Conservation (phyloP, 2,113 vertebrate species). For the Plecotus auritus region DNA sequence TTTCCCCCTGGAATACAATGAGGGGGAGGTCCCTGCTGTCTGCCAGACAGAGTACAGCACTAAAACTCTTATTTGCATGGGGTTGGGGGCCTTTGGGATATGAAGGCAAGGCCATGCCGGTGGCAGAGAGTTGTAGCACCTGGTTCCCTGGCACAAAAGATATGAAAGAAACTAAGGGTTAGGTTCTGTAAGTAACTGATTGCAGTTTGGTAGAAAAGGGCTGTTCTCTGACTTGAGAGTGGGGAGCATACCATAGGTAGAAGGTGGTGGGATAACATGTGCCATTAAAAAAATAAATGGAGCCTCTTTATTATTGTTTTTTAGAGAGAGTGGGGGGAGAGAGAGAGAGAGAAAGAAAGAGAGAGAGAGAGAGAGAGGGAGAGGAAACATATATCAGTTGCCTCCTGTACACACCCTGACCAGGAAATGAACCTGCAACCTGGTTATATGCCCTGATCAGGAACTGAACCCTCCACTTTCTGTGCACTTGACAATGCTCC, state of each 20-base stretch:
- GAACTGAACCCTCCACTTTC: background rate
- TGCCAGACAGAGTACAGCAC: background rate
- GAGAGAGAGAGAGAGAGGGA: no score
- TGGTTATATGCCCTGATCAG: background rate
- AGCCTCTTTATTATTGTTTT: no score
- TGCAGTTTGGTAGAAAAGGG: background rate
- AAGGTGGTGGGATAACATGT: background rate
- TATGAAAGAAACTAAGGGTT: background rate
- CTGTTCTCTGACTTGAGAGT: background rate
- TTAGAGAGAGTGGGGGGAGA: no score
- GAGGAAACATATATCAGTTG: no score
- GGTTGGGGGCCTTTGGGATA: background rate
- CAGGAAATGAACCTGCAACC: background rate
- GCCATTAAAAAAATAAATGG: background rate
- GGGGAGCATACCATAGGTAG: background rate
- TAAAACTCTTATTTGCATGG: background rate
- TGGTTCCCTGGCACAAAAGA: background rate
- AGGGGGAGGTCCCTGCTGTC: background rate
- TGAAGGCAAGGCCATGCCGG: background rate
- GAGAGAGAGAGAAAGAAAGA: no score
- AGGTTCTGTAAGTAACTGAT: background rate
- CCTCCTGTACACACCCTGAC: background rate
- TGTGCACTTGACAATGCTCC: background rate
- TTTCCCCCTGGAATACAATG: background rate
- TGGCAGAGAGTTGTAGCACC: background rate